Evolutionary conservation across 2,113 vertebrate genomes (phyloP).

Genomic region (Malaclemys terrapin): DNA sequence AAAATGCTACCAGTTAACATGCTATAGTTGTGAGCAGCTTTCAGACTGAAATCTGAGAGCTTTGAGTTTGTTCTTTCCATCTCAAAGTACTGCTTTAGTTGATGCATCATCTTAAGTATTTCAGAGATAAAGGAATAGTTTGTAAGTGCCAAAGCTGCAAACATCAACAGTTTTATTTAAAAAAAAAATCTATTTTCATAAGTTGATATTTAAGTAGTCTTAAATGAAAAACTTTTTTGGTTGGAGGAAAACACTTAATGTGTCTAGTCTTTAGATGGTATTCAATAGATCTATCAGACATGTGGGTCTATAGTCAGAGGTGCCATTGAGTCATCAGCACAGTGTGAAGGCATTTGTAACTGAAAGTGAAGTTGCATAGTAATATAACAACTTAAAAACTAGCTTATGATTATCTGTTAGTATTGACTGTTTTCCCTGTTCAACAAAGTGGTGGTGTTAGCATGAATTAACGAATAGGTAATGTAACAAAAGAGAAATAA

Average conservation of each 20-base stretch:
- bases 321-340: background rate
- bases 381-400: background rate
- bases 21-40: background rate
- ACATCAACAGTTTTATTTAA: background rate
- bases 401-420: background rate
- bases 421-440: background rate
- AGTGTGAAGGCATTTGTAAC: background rate
- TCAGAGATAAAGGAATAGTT: background rate
- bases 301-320: background rate
- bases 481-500: background rate
- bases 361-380: background rate
- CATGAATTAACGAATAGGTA: background rate
- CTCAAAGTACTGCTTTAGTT: background rate
- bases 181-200: background rate
- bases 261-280: background rate
- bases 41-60: background rate
- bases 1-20: background rate
- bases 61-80: too few relatives aligned
- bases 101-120: background rate
- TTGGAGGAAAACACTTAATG: background rate
- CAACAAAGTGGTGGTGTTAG: background rate
- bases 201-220: background rate
- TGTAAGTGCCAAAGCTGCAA: background rate
- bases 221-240: background rate
- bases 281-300: background rate